Evolutionary conservation across 2,797 vertebrate genomes (phyloP).

Genomic region (Graptemys geographica): DNA sequence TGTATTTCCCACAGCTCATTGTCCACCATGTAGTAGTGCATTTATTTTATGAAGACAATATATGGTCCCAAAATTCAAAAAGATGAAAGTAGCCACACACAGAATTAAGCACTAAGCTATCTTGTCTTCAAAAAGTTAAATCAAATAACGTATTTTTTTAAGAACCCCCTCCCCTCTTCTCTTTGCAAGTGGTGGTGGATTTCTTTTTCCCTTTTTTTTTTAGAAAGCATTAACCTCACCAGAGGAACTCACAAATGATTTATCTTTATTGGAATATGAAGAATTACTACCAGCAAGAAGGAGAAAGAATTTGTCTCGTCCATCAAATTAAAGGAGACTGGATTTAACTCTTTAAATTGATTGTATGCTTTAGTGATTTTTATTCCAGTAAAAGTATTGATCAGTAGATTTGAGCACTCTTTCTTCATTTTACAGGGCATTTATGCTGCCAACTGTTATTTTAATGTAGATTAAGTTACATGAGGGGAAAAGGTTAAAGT

Average conservation of each 20-base stretch:
- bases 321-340: slow-evolving; percentile 60
- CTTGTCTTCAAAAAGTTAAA: not conserved
- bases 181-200: accelerated
- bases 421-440: not conserved
- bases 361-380: slow-evolving; percentile 54
- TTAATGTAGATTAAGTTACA: slow-evolving; percentile 16
- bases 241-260: not conserved
- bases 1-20: not conserved
- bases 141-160: not conserved
- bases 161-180: not conserved
- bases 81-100: not conserved
- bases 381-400: slow-evolving; percentile 73
- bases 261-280: slow-evolving; percentile 42
- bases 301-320: not conserved
- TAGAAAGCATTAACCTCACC: not conserved
- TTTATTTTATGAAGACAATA: not conserved
- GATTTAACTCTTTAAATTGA: slow-evolving; percentile 65
- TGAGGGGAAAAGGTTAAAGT: slow-evolving; percentile 26
- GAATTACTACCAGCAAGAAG: not conserved
- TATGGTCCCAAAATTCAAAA: not conserved
- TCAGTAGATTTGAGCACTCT: slow-evolving; percentile 49
- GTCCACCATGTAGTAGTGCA: not conserved
- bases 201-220: not conserved
- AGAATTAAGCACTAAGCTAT: not conserved
- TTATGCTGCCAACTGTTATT: slow-evolving; percentile 33